phyloP scores from a whole-genome alignment of 2,797 vertebrate genomes.

The Buphagus erythrorhynchus region DNA sequence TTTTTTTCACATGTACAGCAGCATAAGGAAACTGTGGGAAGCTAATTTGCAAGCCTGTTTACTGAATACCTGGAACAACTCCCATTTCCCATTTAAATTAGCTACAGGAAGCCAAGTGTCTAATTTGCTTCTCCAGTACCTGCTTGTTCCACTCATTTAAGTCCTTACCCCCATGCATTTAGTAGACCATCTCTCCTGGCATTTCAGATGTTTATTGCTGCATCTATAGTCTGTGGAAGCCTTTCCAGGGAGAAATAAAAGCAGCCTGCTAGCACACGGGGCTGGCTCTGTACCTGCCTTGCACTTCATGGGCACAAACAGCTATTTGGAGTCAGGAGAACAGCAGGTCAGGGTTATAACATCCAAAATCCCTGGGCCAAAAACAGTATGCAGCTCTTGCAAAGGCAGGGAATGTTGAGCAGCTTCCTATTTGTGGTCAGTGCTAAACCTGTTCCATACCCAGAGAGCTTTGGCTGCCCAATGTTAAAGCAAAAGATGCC shows the following conservation, averaged over 20 bases:
- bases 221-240: neutral
- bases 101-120: conserved; percentile 62
- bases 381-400: neutral
- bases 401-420: neutral
- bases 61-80: conserved; percentile 71
- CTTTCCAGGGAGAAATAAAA: conserved; percentile 2
- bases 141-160: conserved; percentile 31
- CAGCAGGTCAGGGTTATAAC: neutral
- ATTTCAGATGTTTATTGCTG: conserved; percentile 37
- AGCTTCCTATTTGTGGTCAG: neutral
- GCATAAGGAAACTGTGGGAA: conserved; percentile 70
- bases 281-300: neutral
- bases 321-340: neutral
- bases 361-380: neutral
- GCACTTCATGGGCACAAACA: neutral
- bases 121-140: conserved; percentile 62
- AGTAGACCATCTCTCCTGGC: neutral
- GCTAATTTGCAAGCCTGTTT: conserved; percentile 71
- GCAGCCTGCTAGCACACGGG: neutral
- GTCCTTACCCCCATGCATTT: neutral
- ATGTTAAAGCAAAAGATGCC: neutral
- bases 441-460: neutral
- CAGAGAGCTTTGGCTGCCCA: neutral
- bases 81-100: conserved; percentile 71
- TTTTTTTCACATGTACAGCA: conserved; percentile 35